Percentiles rank a stretch among this genome's conserved stretches.
Evolutionary conservation across 2,888 invertebrate species (phyloP).

Genomic region (Synergus gifuensis): DNA sequence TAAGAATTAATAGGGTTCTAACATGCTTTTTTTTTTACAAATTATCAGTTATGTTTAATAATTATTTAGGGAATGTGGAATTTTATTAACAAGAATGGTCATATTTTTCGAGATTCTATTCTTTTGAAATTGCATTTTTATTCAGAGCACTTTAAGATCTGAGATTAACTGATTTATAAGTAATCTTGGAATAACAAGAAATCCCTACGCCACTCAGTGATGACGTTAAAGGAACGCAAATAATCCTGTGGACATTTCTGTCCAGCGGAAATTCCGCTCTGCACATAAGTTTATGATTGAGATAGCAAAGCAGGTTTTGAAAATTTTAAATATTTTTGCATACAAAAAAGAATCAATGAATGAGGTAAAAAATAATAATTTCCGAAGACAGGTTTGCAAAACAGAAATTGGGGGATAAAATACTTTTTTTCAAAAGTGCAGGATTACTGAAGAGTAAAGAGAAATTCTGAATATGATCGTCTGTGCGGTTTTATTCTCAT

Average conservation of each 20-base stretch:
- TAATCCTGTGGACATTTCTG: background rate
- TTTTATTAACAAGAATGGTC: too few species aligned
- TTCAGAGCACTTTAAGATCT: background rate
- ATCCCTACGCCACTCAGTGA: constrained; percentile 8
- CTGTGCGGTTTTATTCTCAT: constrained; percentile 10
- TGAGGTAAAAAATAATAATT: background rate
- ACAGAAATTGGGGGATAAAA: background rate
- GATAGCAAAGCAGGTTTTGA: background rate
- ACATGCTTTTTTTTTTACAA: too few species aligned
- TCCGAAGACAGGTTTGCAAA: background rate
- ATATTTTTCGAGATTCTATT: background rate
- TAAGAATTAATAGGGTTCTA: too few species aligned
- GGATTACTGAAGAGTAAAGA: background rate
- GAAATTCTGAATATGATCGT: background rate
- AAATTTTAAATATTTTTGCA: background rate
- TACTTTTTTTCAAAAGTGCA: background rate
- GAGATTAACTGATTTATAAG: background rate
- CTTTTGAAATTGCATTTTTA: background rate
- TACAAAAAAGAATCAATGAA: background rate
- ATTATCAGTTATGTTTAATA: too few species aligned
- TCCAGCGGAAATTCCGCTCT: constrained; percentile 2
- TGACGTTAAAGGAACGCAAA: constrained; percentile 2
- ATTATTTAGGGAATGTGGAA: too few species aligned
- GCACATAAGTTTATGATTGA: background rate
- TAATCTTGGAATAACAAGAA: constrained; percentile 3